Base-by-base conservation (phyloP, 2,888 invertebrate species). In the Omphaloscelis lunosa region DNA sequence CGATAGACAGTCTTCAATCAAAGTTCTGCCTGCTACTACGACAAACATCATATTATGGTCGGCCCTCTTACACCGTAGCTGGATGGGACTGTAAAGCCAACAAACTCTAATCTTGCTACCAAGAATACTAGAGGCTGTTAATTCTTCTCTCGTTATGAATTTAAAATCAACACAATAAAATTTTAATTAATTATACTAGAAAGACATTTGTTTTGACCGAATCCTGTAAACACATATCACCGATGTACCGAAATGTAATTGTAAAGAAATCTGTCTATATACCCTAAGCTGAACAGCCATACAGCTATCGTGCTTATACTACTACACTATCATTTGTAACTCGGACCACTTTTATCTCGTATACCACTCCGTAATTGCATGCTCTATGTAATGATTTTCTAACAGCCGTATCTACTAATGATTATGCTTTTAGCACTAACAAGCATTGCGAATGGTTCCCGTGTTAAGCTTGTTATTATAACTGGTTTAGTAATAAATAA, bases 371-470 rank as follows among this genome's bases (percentile, higher is more conserved):
- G 72, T 83, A 81, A 83, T 76, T 77, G 51, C 77, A 81, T n/a
- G 53, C n/a, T 70, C 56, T 34, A 56, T 65, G 62, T 76, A 82
- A 85, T 77, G 86, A 85, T 82, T 84, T 85, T 83, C 85, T 82
- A 77, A 85, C 74, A 41, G 59, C 68, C 51, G 41, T 41, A 74
- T n/a, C 66, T 77, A 63, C 62, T 59, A 83, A 86, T 83, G 71
- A 80, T 86, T 41, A 86, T 72, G 74, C 63, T 84, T 69, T 63
- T 83, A 41, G 67, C 71, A 78, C 75, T 83, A 75, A 81, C 81
- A 75, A 80, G 79, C 74, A 45, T 39, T 81, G 63, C 71, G 4
- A 85, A 82, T 73, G 41, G 51, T 58, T 63, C 48, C n/a, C 15
- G 67, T 75, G 61, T 71, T 72, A 65, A 75, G n/a, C 11, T 67